phyloP scores from a whole-genome alignment of 2,113 vertebrate species.

The Jacana jacana region DNA sequence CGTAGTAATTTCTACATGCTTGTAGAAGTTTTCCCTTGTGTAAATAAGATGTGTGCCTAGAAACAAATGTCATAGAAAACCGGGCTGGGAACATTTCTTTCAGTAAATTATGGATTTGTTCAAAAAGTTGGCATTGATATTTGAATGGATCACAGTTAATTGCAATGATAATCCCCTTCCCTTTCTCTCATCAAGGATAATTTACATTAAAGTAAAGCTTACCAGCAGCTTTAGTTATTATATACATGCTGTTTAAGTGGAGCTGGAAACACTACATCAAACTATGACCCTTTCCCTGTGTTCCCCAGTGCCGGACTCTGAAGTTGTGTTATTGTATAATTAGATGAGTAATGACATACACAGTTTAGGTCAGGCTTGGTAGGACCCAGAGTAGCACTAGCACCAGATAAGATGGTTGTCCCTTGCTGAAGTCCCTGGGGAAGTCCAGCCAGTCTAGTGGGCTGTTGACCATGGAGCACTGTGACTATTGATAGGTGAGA shows the following conservation, averaged over 20 bases:
- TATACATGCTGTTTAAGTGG: neutral
- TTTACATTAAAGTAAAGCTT: neutral
- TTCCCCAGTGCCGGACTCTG: neutral
- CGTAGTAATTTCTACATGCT: neutral
- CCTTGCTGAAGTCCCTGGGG: accelerated
- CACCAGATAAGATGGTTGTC: neutral
- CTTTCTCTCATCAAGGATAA: neutral
- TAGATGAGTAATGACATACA: neutral
- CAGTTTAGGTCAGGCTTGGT: neutral
- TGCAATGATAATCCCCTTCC: neutral
- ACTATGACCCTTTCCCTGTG: neutral
- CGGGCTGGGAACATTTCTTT: neutral
- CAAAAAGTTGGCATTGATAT: neutral
- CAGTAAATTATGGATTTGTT: constrained; percentile 17
- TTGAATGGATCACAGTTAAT: neutral
- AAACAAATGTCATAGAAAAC: constrained; percentile 25
- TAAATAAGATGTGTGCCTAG: constrained; percentile 18
- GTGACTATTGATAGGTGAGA: neutral
- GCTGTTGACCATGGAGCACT: neutral
- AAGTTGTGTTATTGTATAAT: neutral
- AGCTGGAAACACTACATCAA: neutral
- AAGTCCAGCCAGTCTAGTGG: neutral
- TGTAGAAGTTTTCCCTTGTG: neutral
- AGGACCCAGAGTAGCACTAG: neutral
- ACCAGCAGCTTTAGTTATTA: neutral